A percentile compares a stretch with the other conserved stretches of the same genome.
Conservation (phyloP, 2,113 vertebrate species). For the Alouatta palliata region DNA sequence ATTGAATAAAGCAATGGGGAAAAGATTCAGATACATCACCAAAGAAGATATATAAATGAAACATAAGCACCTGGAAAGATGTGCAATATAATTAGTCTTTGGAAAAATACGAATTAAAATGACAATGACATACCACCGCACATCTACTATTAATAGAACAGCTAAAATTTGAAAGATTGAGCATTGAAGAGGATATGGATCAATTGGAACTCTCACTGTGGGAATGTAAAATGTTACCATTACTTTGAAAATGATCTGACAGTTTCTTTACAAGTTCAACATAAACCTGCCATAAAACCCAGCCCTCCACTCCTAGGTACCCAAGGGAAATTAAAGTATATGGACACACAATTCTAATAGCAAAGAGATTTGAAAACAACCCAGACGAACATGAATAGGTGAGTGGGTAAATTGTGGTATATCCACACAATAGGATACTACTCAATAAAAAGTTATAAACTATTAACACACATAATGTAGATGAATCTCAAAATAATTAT, state of each 20-base stretch:
- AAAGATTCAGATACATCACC: not conserved
- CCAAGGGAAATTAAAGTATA: not conserved
- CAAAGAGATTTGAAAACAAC: not conserved
- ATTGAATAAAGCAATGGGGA: not conserved
- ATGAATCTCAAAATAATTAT: not conserved
- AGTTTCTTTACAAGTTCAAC: not conserved
- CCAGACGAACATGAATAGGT: not conserved
- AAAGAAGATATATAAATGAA: not conserved
- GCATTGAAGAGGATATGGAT: not conserved
- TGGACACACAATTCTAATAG: not conserved
- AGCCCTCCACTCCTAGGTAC: not conserved
- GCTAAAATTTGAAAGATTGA: not conserved
- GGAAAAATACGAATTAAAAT: slow-evolving; percentile 23
- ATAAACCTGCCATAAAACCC: not conserved
- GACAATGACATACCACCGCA: not conserved
- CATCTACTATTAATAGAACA: not conserved
- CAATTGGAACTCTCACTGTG: not conserved
- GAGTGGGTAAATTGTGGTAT: not conserved
- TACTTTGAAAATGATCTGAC: not conserved
- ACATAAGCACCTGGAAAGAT: not conserved
- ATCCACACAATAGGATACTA: not conserved
- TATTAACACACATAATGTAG: not conserved
- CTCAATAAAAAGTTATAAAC: not conserved
- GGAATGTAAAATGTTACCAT: not conserved
- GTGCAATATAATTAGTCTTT: not conserved